Conservation (phyloP, 1,140 invertebrate genomes). For the Hycleus cichorii region DNA sequence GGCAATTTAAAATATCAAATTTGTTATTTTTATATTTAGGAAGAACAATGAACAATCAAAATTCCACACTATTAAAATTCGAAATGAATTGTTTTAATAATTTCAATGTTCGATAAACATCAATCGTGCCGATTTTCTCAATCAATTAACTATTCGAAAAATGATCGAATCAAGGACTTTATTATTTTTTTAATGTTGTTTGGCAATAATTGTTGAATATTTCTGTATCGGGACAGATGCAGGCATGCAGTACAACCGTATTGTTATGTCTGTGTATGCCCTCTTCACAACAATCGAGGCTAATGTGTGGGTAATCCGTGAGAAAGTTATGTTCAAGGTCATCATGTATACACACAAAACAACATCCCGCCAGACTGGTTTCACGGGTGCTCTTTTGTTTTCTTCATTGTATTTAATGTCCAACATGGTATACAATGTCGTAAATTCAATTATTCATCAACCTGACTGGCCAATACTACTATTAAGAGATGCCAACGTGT, state of each 20-base stretch:
- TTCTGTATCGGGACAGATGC: no score
- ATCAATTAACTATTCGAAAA: no score
- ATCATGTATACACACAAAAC: neutral
- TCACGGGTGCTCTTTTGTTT: neutral
- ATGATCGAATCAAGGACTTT: no score
- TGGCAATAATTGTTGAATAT: no score
- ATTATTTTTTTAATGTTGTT: no score
- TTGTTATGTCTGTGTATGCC: no score
- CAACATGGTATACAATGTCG: neutral
- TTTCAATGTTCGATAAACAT: no score
- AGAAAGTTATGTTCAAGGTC: constrained; percentile 14
- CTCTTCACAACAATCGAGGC: neutral
- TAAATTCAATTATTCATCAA: constrained; percentile 4
- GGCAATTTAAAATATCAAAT: constrained; percentile 11
- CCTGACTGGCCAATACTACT: no score
- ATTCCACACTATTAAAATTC: neutral
- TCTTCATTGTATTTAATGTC: neutral
- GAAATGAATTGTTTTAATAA: no score
- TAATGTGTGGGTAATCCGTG: constrained; percentile 6
- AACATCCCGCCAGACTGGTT: constrained; percentile 6
- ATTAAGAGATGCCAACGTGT: constrained; percentile 2
- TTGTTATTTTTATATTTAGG: constrained; percentile 4
- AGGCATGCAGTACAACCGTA: no score
- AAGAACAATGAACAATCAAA: constrained; percentile 14
- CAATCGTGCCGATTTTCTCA: no score